These are phyloP conservation scores for Tiliqua scincoides DNA, from an alignment of 2,113 vertebrate genomes.

Conservation along the genomic window DNA sequence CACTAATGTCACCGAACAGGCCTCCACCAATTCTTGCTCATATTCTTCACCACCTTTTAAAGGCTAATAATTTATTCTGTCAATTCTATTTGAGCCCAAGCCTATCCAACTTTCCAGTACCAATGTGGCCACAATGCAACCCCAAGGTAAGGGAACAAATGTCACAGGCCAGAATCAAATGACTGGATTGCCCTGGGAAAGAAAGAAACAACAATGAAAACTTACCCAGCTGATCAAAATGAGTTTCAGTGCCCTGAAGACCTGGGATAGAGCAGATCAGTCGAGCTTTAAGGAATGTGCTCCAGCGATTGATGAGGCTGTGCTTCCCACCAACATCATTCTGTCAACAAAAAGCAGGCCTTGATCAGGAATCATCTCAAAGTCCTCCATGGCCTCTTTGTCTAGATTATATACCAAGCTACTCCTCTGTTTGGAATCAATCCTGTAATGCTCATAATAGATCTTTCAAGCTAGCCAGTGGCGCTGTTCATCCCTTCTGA, in stretches of 20 bases:
- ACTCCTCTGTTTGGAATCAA: not conserved
- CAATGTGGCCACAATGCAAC: no score
- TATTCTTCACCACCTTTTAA: not conserved
- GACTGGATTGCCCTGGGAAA: not conserved
- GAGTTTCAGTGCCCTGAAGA: constrained; percentile 79
- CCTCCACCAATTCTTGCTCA: not conserved
- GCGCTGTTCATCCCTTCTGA: not conserved
- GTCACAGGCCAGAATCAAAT: not conserved
- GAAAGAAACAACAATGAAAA: fast-evolving
- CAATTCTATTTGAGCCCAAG: no score
- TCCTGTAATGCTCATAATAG: not conserved
- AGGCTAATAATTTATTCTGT: not conserved
- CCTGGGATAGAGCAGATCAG: constrained; percentile 85
- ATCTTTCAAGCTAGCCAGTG: not conserved
- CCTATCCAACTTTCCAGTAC: no score
- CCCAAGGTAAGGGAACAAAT: no score
- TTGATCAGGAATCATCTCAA: constrained; percentile 2
- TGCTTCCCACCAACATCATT: constrained; percentile 85
- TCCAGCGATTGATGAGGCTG: constrained; percentile 90
- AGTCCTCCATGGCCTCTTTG: fast-evolving
- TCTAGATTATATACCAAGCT: not conserved
- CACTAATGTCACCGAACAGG: not conserved
- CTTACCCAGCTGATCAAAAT: constrained; percentile 86
- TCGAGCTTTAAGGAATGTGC: constrained; percentile 87
- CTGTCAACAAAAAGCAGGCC: constrained; percentile 63